Base-by-base conservation (phyloP, 2,797 vertebrate species). In the Otolemur crassicaudatus region DNA sequence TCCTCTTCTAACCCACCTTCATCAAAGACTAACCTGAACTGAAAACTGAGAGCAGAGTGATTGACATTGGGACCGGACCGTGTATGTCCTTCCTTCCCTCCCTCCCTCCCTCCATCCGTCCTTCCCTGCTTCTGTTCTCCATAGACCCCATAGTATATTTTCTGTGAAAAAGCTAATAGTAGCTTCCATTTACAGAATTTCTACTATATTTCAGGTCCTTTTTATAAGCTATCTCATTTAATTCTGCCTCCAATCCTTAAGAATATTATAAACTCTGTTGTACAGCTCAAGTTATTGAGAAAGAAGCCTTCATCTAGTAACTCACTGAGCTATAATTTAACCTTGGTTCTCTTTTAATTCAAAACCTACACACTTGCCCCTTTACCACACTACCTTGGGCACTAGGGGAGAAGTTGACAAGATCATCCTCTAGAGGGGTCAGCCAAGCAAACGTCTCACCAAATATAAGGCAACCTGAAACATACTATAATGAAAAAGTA, bases 341-440 rank as follows among this genome's bases (percentile, higher is more conserved):
- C 7, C 43, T 79, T 43, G 13, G 11, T 73, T 92, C 4, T 95
- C 34, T 86, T 92, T 85, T 69, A 81, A 91, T 87, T 27, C 16
- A 73, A 60, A 77, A 14, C 13, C 82, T 69, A 34, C 7, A 43
- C 17, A 23, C 19, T 70, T 90, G 73, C 31, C 4, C 27, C 3
- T 92, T 76, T 94, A 10, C 8, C 61, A 37, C 8, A 13, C 40
- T 89, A 34, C 22, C 9, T 60, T 60, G 12, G 7, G 29, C 19
- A 58, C 10, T 17, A 65, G 43, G 46, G 65, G 80, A 80, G 29
- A 76, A 81, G 31, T 29, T 79, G 67, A 31, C 17, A 67, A 80
- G 69, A 79, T 58, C 63, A 65, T 1, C 43, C 25, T 61, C 60
- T 56, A 22, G 12, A 27, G 9, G 31, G 2, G 37, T 86, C 58